Conservation (phyloP, 1,140 invertebrate genomes). For the Ips nitidus region DNA sequence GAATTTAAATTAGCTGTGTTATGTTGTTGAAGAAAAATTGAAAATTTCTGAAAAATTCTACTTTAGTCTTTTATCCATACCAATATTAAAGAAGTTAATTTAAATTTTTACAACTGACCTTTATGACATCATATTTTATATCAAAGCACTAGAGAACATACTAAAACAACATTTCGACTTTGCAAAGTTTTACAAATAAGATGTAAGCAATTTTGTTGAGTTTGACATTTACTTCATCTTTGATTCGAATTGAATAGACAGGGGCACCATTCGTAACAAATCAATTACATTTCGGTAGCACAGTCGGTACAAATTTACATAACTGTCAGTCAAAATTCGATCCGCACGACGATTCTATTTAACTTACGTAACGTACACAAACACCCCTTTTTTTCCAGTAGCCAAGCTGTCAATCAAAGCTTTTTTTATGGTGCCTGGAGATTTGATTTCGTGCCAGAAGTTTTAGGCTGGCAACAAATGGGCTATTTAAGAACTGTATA, state of each 20-base stretch:
- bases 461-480: background rate
- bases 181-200: too few relatives aligned
- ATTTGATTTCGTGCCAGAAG: background rate
- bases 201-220: too few relatives aligned
- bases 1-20: too few relatives aligned
- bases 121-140: too few relatives aligned
- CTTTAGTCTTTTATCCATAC: too few relatives aligned
- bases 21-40: too few relatives aligned
- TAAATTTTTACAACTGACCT: too few relatives aligned
- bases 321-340: slow-evolving; percentile 11
- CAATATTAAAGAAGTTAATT: too few relatives aligned
- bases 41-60: too few relatives aligned
- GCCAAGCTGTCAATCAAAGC: background rate
- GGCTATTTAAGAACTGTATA: background rate
- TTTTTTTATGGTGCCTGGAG: background rate
- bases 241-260: background rate
- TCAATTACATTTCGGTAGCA: background rate
- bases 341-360: slow-evolving; percentile 2
- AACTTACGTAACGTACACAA: slow-evolving; percentile 8
- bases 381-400: background rate
- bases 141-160: too few relatives aligned
- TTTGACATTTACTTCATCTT: too few relatives aligned
- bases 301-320: slow-evolving; percentile 5
- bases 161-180: too few relatives aligned
- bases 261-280: background rate